Percentiles rank a stretch among this genome's conserved stretches.
phyloP scores from a whole-genome alignment of 2,888 invertebrate genomes.

The Cephus runcator region DNA sequence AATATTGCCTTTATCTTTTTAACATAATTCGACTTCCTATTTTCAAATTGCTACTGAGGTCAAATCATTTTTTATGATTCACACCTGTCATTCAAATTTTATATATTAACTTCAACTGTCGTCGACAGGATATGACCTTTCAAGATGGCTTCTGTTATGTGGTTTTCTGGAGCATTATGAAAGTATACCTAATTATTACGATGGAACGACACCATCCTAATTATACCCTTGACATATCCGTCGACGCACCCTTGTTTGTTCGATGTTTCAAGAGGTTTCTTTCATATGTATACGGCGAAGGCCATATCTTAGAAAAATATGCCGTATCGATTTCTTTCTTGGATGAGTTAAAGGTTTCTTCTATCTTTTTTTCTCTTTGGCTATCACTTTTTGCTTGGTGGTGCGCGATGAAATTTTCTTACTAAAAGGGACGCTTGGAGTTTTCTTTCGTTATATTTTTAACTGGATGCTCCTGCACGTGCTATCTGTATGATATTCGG shows the following conservation, averaged over 20 bases:
- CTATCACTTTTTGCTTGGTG: neutral
- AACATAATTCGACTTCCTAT: conserved; percentile 21
- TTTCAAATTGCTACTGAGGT: too few relatives aligned
- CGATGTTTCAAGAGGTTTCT: neutral
- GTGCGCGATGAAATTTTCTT: neutral
- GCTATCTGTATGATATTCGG: neutral
- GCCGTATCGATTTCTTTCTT: neutral
- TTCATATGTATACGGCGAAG: neutral
- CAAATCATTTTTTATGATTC: too few relatives aligned
- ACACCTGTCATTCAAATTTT: neutral
- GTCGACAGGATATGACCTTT: neutral
- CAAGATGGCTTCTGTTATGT: neutral
- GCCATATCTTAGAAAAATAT: neutral
- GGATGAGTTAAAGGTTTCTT: neutral
- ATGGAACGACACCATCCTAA: neutral
- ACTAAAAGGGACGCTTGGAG: neutral
- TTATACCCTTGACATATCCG: neutral
- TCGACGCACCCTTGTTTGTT: neutral
- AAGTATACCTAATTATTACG: neutral
- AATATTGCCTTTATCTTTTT: conserved; percentile 25
- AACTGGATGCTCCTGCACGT: neutral
- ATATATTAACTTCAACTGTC: neutral
- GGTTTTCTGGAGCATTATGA: neutral
- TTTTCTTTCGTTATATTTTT: neutral
- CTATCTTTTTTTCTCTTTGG: neutral